These are phyloP conservation scores for Dromaius novaehollandiae DNA, from an alignment of 2,113 vertebrate genomes.

Conservation along the genomic window DNA sequence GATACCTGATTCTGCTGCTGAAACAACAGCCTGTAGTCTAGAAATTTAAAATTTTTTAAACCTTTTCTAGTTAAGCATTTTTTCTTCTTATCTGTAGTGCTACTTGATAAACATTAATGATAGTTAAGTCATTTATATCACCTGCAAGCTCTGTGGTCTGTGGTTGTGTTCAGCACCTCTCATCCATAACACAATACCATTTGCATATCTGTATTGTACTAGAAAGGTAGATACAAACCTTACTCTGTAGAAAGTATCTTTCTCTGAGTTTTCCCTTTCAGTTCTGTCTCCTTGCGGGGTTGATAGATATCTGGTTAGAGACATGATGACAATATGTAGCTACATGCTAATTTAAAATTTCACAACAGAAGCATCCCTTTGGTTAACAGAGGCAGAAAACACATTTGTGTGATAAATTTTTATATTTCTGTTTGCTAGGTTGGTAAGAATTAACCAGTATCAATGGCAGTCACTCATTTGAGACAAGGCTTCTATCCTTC, in stretches of 20 bases:
- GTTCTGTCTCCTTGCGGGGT: background rate
- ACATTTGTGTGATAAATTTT: background rate
- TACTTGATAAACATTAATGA: background rate
- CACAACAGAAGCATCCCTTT: background rate
- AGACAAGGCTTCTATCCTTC: background rate
- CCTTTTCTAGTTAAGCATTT: background rate
- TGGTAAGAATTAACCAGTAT: background rate
- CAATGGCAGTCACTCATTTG: background rate
- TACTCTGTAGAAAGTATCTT: background rate
- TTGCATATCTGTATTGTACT: background rate
- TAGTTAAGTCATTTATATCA: accelerated
- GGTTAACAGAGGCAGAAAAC: background rate
- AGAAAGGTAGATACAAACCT: background rate
- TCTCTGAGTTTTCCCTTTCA: background rate
- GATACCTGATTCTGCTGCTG: background rate
- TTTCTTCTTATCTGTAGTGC: background rate
- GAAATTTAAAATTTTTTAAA: background rate
- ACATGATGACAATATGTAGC: background rate
- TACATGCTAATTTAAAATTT: background rate
- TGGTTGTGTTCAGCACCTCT: background rate
- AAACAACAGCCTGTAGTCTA: background rate
- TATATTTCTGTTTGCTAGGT: background rate
- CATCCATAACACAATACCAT: background rate
- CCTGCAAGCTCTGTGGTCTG: background rate
- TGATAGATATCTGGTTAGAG: background rate